phyloP scores from a whole-genome alignment of 2,797 vertebrate genomes.

The Anguilla pacifica region DNA sequence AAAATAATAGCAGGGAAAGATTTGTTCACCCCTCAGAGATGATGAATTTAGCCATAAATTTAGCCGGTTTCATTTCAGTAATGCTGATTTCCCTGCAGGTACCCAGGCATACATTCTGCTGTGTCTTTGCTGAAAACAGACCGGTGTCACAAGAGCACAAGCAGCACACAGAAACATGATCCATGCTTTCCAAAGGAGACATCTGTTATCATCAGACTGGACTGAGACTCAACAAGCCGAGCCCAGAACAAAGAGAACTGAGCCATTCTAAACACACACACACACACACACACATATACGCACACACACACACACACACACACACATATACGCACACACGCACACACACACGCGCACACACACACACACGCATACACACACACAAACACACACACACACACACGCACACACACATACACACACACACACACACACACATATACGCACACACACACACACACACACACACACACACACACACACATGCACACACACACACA shows the following conservation, averaged over 20 bases:
- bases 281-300: too few relatives aligned
- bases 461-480: neutral
- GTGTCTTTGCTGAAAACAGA: conserved; percentile 82
- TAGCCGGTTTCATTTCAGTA: conserved; percentile 83
- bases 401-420: too few relatives aligned
- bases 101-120: conserved; percentile 81
- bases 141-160: conserved; percentile 81
- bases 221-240: conserved; percentile 55
- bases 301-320: too few relatives aligned
- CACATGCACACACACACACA: neutral
- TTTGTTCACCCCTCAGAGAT: conserved; percentile 79
- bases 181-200: conserved; percentile 69
- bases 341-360: too few relatives aligned
- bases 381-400: too few relatives aligned
- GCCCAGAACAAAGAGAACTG: neutral
- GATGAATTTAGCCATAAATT: conserved; percentile 79
- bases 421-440: too few relatives aligned
- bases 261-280: neutral
- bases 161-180: conserved; percentile 80
- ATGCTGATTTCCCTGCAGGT: conserved; percentile 86
- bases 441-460: too few relatives aligned
- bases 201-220: conserved; percentile 68
- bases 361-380: too few relatives aligned
- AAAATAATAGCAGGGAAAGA: conserved; percentile 83
- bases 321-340: too few relatives aligned